A percentile compares a stretch with the other conserved stretches of the same genome.
These are phyloP conservation scores for Eueides isabella DNA, from an alignment of 1,140 invertebrate genomes.

Conservation along the genomic window DNA sequence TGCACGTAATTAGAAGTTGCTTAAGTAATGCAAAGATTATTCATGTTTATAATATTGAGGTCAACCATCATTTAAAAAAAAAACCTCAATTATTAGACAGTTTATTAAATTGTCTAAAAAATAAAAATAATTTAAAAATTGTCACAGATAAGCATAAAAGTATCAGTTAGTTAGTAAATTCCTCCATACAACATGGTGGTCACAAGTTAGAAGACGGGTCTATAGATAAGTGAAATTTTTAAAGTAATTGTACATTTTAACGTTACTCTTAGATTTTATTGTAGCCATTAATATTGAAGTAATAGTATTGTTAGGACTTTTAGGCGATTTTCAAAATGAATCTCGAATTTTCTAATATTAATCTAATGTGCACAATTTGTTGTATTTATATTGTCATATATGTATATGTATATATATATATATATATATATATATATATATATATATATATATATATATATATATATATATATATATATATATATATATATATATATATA, in stretches of 20 bases:
- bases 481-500: too few species aligned
- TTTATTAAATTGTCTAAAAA: background rate
- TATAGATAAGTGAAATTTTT: background rate
- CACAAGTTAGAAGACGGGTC: constrained; percentile 10
- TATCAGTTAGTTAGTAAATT: background rate
- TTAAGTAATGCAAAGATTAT: too few species aligned
- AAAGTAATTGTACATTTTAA: background rate
- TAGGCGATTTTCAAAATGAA: constrained; percentile 2
- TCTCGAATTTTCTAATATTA: background rate
- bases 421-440: too few species aligned
- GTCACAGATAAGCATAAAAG: background rate
- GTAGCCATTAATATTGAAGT: background rate
- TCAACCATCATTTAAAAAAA: too few species aligned
- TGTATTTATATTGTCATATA: background rate
- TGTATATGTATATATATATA: too few species aligned
- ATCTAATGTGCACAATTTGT: background rate
- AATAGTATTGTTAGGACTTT: constrained; percentile 6
- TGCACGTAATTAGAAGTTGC: too few species aligned
- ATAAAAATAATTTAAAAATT: background rate
- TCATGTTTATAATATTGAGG: too few species aligned
- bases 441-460: too few species aligned
- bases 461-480: too few species aligned
- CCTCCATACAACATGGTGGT: background rate
- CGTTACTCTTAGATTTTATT: background rate
- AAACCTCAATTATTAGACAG: background rate